These are phyloP conservation scores for Ibycter americanus DNA, from an alignment of 2,797 vertebrate species.

Conservation along the genomic window DNA sequence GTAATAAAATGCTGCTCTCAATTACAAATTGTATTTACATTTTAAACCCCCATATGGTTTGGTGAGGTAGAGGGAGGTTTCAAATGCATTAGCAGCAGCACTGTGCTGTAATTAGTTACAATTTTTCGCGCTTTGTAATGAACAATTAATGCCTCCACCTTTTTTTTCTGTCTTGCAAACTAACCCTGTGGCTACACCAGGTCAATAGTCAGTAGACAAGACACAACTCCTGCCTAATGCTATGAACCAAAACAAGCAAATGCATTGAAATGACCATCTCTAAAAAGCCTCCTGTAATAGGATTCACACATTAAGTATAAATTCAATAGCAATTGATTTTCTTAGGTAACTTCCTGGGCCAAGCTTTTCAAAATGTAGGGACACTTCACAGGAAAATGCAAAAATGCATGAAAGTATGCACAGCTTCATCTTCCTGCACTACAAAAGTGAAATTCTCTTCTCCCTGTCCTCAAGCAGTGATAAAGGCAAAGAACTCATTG, in stretches of 20 bases:
- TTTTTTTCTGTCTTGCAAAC: neutral
- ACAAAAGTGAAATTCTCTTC: neutral
- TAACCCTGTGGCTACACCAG: neutral
- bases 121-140: constrained; percentile 18
- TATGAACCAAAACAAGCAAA: neutral
- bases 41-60: constrained; percentile 52
- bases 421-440: neutral
- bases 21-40: constrained; percentile 71
- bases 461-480: neutral
- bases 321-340: neutral
- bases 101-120: neutral
- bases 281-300: neutral
- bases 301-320: neutral
- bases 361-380: neutral
- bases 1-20: constrained; percentile 71
- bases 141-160: constrained; percentile 5
- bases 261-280: neutral
- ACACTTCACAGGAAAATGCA: neutral
- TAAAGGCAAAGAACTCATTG: neutral
- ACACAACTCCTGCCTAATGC: neutral
- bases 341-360: neutral
- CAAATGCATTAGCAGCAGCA: constrained; percentile 12
- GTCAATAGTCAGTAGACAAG: neutral
- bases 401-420: neutral
- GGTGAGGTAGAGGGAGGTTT: constrained; percentile 19